Percentiles rank a stretch among this genome's conserved stretches.
phyloP scores from a whole-genome alignment of 1,140 invertebrate genomes.

The Achroia grisella region DNA sequence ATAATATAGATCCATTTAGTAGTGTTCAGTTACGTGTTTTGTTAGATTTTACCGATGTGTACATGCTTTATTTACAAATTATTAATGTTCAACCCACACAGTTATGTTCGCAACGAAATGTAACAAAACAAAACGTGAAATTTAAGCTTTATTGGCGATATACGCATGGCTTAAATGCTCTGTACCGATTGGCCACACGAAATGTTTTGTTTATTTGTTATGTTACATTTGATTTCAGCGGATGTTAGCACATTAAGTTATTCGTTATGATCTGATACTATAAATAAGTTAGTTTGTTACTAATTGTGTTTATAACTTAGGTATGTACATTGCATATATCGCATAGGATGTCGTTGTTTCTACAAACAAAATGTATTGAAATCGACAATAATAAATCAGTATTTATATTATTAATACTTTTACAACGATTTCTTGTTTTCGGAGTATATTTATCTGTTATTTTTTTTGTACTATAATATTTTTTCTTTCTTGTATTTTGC shows the following conservation, averaged over 20 bases:
- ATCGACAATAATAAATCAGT: conserved; percentile 39
- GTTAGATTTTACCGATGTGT: too few species aligned
- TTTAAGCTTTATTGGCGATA: too few species aligned
- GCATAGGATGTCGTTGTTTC: neutral
- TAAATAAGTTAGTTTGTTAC: conserved; percentile 38
- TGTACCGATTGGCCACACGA: too few species aligned
- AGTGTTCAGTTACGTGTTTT: too few species aligned
- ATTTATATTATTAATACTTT: conserved; percentile 38
- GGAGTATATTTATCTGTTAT: conserved; percentile 60
- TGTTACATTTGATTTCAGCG: too few species aligned
- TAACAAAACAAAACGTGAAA: too few species aligned
- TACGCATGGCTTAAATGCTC: too few species aligned
- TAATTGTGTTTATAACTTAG: conserved; percentile 25
- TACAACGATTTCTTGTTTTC: conserved; percentile 46
- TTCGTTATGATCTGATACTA: conserved; percentile 54
- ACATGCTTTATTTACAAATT: conserved; percentile 36
- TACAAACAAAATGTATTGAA: conserved; percentile 12
- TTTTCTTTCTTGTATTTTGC: conserved; percentile 41
- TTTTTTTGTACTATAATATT: conserved; percentile 40
- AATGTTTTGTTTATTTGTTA: too few species aligned
- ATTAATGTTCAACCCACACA: conserved; percentile 6
- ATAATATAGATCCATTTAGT: too few species aligned
- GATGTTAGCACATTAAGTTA: conserved; percentile 17
- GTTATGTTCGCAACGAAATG: too few species aligned
- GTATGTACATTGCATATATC: conserved; percentile 29